A percentile compares a stretch with the other conserved stretches of the same genome.
phyloP scores from a whole-genome alignment of 2,113 vertebrate species.

The Corapipo altera region DNA sequence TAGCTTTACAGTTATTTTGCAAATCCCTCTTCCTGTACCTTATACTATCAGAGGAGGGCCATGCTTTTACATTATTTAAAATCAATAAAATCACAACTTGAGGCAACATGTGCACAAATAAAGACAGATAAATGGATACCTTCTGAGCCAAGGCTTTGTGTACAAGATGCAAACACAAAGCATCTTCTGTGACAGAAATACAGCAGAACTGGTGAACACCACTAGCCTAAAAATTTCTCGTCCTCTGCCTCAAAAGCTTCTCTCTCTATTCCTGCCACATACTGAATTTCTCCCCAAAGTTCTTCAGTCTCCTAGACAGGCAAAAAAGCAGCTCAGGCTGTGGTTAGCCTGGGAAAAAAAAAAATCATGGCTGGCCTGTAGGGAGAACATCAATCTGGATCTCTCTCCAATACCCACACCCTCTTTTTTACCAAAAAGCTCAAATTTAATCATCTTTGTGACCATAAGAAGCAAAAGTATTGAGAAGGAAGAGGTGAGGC shows the following conservation, averaged over 20 bases:
- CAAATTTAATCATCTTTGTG: neutral
- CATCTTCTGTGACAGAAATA: neutral
- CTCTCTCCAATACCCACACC: neutral
- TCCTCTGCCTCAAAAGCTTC: neutral
- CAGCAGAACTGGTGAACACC: neutral
- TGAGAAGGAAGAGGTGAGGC: neutral
- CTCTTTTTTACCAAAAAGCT: neutral
- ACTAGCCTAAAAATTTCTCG: neutral
- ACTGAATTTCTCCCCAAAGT: neutral
- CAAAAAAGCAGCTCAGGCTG: neutral
- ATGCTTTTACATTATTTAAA: neutral
- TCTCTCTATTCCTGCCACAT: neutral
- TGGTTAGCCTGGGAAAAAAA: neutral
- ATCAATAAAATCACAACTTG: neutral
- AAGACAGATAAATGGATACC: neutral
- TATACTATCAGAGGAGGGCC: neutral
- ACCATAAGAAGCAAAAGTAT: neutral
- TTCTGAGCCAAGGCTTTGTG: neutral
- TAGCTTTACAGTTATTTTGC: neutral
- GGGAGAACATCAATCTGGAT: neutral
- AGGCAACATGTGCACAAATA: neutral
- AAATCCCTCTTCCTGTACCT: neutral
- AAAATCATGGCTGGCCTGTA: neutral
- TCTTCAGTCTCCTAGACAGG: neutral
- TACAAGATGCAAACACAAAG: neutral